These are phyloP conservation scores for Threskiornis aethiopicus DNA, from an alignment of 2,797 vertebrate genomes.

Conservation along the genomic window DNA sequence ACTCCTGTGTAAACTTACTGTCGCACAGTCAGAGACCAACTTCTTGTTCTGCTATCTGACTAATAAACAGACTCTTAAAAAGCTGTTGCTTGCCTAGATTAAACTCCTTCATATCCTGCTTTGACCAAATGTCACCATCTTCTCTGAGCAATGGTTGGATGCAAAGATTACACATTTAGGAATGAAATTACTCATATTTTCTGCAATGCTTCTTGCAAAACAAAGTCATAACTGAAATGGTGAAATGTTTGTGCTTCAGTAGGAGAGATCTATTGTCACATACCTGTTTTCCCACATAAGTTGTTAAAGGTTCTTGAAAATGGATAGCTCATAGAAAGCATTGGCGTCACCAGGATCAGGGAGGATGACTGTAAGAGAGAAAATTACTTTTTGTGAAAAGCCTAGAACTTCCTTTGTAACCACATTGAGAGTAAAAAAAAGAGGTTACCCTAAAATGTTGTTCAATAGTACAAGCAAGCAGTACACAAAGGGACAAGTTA, in stretches of 20 bases:
- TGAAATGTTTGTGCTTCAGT: neutral
- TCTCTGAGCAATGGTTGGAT: neutral
- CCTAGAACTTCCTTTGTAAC: neutral
- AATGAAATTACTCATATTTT: neutral
- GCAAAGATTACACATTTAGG: neutral
- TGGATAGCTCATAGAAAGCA: slow-evolving; percentile 78
- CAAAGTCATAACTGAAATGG: neutral
- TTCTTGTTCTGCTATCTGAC: neutral
- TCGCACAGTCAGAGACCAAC: neutral
- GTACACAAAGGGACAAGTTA: neutral
- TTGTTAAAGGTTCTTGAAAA: slow-evolving; percentile 77
- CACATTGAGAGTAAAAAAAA: neutral
- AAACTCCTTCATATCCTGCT: neutral
- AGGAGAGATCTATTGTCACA: neutral
- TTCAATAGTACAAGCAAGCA: neutral
- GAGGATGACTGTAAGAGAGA: slow-evolving; percentile 78
- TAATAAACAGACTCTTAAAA: neutral
- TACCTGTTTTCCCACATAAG: slow-evolving; percentile 83
- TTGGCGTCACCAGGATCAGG: slow-evolving; percentile 70
- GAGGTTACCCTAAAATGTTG: neutral
- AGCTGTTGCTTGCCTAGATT: neutral
- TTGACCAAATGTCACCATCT: neutral
- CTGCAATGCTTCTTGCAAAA: neutral
- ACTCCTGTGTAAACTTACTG: neutral
- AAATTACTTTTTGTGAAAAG: neutral